Evolutionary conservation across 2,888 invertebrate genomes (phyloP), one percentile per base, ranked within the genome.

Genomic region (Tachina grossa): DNA sequence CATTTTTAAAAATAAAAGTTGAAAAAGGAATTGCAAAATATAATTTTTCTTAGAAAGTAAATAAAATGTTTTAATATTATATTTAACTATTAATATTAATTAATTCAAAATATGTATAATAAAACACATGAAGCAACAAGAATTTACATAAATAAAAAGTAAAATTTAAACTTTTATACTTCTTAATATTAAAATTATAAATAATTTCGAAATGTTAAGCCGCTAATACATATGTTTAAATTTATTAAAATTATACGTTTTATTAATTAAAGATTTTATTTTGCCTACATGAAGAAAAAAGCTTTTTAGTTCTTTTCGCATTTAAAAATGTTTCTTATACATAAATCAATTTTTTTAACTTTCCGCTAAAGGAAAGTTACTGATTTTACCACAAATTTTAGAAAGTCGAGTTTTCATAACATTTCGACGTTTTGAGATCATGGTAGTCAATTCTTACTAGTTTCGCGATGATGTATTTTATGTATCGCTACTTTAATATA

Each of bases 1-100:
- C 51, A 71, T 71, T 84, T 11, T 31, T 1, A 31, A 31, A 31
- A 66, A 74, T 75, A 85, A 85, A 82, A 65, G 69, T 82, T 79
- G 69, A 78, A 77, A 83, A 83, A 79, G 85, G 83, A 85, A 85
- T 85, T 85, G 85, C 71, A 83, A 83, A 74, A 81, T 75, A n/a
- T 78, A 65, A 82, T 51, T 75, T 82, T 80, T 75, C 66, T 66
- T 81, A 84, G 72, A 31, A 81, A 63, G 43, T 72, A 83, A 83
- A 9, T 16, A 16, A 43, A 49, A 55, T 41, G 71, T 68, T 72
- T 43, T 65, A 74, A 41, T 22, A n/a, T 57, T 19, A 13, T 51
- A 81, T 31, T 65, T 61, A 75, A 72, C 9, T 41, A 66, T 19
- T 55, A 51, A 47, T 41, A 66, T 19, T 55, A 51, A 47, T 9